Evolutionary conservation across 2,113 vertebrate genomes (phyloP).

Genomic region (Halichoeres trimaculatus): DNA sequence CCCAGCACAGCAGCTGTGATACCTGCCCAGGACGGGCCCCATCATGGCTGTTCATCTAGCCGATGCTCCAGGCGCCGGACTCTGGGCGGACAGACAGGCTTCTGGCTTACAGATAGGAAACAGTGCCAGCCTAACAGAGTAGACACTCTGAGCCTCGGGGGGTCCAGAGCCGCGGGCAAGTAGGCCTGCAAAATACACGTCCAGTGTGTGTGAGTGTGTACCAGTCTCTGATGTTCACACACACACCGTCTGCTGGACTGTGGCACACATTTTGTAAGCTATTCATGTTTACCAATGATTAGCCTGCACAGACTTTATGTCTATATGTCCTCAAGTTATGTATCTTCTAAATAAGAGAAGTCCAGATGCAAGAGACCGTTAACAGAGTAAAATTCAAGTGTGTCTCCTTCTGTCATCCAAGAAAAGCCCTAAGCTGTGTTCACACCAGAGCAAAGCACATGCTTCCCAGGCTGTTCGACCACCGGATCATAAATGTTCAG

Average conservation of each 20-base stretch:
- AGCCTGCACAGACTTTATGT: neutral
- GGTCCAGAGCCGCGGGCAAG: neutral
- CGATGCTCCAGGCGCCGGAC: constrained; percentile 18
- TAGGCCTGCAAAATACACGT: neutral
- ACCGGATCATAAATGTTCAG: too few species aligned
- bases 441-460: too few species aligned
- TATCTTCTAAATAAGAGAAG: neutral
- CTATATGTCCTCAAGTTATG: neutral
- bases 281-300: neutral
- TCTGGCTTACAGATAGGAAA: constrained; percentile 2
- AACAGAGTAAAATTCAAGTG: too few species aligned
- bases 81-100: neutral
- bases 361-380: neutral
- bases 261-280: neutral
- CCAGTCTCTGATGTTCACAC: neutral
- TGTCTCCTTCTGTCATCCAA: neutral
- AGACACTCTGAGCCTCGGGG: neutral
- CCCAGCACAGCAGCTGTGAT: constrained; percentile 49
- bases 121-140: neutral
- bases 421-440: too few species aligned
- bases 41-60: constrained; percentile 38
- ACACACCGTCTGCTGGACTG: neutral
- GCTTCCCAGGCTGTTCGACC: too few species aligned
- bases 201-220: neutral
- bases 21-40: neutral